Evolutionary conservation across 2,797 vertebrate genomes (phyloP), one percentile per base, ranked within the genome.

Genomic region (Tachyglossus aculeatus): DNA sequence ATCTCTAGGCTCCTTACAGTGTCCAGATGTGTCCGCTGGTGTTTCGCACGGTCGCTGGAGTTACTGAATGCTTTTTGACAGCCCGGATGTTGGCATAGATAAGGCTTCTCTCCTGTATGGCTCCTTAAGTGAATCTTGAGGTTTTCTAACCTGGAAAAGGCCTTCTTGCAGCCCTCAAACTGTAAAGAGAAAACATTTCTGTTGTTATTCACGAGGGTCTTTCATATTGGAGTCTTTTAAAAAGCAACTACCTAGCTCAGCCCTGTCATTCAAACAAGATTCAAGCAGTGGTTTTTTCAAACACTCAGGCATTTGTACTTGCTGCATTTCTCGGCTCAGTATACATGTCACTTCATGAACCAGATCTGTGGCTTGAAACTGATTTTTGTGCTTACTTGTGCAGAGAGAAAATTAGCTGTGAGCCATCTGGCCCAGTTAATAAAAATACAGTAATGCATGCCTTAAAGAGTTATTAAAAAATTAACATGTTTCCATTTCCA

Each of bases 41-140:
- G 98, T 81, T 99, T 99, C 78, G 98, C 97, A 0, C 98, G 93
- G 88, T 99, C 98, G 0, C 98, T 99, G 69, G 97, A 98, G 94
- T 99, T 99, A 90, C 97, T 99, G 95, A 99, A 99, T 1, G 97
- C 96, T 90, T 99, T 99, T 88, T 94, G 93, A 86, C 98, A 99
- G 75, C 96, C 96, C 0, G 94, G 94, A 69, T 98, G 94, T 79
- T 97, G 97, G 88, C 98, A 99, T 31, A 94, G 75, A 54, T 99
- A 99, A 0, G 97, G 98, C 54, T 98, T 98, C 84, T 99, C 98
- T 19, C 98, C 97, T 0, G 98, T 99, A 86, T 99, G 98, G 85
- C 97, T 99, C 51, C 98, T 93, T 77, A 97, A 90, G 79, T 99
- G 98, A 89, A 99, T 99, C 89, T 99, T 99, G 71, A 99, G 94